Conservation (phyloP, 2,113 vertebrate species). For the Gymnarchus niloticus region DNA sequence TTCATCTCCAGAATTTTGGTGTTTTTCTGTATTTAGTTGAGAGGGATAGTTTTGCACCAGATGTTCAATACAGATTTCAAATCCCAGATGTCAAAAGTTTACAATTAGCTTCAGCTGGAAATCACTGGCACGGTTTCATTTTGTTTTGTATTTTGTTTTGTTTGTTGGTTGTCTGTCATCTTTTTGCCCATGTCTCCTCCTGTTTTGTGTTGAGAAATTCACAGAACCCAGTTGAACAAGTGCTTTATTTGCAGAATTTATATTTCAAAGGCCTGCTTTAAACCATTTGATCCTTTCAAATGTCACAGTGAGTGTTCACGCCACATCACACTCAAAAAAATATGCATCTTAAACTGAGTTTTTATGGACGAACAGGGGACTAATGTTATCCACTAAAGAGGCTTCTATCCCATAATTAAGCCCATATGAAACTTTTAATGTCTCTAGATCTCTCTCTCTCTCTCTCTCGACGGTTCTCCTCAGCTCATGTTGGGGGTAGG, state of each 20-base stretch:
- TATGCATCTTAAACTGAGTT: not conserved
- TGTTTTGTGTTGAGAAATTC: not conserved
- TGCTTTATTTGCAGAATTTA: slow-evolving; percentile 19
- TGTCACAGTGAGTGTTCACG: slow-evolving; percentile 11
- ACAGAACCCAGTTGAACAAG: not conserved
- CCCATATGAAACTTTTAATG: not conserved
- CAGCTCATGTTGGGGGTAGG: not conserved
- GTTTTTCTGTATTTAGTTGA: not conserved
- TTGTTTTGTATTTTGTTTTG: not conserved
- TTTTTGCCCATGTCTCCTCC: not conserved
- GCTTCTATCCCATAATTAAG: not conserved
- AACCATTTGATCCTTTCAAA: not conserved
- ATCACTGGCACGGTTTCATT: not conserved
- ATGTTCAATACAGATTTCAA: slow-evolving; percentile 4
- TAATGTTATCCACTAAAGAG: not conserved
- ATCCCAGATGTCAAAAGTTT: not conserved
- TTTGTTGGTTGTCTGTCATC: not conserved
- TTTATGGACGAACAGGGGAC: not conserved
- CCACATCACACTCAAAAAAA: slow-evolving; percentile 15
- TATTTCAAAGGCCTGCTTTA: slow-evolving; percentile 13
- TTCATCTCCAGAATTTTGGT: not conserved
- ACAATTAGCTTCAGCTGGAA: not conserved
- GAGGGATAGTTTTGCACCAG: not conserved
- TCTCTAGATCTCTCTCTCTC: not conserved
- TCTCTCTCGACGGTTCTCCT: not conserved